Conservation (phyloP, 2,113 vertebrate genomes). For the Sterrhoptilus dennistouni region DNA sequence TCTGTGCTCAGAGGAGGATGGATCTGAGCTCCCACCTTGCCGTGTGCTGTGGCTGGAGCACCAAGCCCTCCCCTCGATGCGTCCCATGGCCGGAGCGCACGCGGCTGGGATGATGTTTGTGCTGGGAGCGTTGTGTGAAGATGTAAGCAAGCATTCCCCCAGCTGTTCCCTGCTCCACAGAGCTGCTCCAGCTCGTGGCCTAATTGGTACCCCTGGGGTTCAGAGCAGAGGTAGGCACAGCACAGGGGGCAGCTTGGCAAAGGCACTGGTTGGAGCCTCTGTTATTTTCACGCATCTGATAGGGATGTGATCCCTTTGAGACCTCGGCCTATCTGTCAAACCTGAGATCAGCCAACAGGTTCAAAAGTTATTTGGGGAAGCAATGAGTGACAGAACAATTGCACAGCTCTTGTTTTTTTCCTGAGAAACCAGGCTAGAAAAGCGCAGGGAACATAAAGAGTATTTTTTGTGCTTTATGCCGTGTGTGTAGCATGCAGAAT, state of each 20-base stretch:
- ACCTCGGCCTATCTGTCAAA: conserved; percentile 53
- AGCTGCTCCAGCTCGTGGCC: conserved; percentile 4
- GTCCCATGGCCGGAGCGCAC: not conserved
- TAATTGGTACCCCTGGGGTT: conserved; percentile 49
- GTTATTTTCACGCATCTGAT: conserved; percentile 4
- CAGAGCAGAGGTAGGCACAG: not conserved
- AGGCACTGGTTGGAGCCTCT: not conserved
- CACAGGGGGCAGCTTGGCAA: not conserved
- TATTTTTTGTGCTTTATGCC: not conserved
- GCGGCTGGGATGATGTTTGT: accelerated
- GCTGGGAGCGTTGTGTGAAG: not conserved
- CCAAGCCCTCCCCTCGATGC: not conserved
- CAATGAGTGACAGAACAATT: conserved; percentile 58
- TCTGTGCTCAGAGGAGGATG: not conserved
- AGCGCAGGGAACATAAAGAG: not conserved
- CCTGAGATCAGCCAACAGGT: conserved; percentile 51
- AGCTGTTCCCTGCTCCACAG: not conserved
- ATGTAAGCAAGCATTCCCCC: not conserved
- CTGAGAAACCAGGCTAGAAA: not conserved
- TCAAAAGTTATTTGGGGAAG: conserved; percentile 57
- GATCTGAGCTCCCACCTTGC: not conserved
- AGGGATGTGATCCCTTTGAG: conserved; percentile 40
- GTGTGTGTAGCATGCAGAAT: conserved; percentile 10
- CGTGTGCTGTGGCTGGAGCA: accelerated
- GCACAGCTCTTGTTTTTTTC: not conserved